Conservation (phyloP, 2,888 invertebrate species). For the Hemistola chrysoprasaria region DNA sequence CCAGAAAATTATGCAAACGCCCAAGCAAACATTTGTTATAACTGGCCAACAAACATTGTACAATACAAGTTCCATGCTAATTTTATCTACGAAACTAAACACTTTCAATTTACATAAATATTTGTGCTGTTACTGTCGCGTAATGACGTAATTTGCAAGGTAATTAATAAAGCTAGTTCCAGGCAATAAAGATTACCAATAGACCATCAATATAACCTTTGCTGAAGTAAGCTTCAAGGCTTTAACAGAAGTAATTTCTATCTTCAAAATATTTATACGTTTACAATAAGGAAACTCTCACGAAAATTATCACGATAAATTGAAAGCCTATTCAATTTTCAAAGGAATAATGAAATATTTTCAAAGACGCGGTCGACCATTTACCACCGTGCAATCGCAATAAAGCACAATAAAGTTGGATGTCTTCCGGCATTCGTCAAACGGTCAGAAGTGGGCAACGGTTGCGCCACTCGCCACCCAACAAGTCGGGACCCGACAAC, state of each 20-base stretch:
- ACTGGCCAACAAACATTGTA: slow-evolving; percentile 30
- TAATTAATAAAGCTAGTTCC: too few species aligned
- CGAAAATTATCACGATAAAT: slow-evolving; percentile 34
- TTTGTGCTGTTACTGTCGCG: not conserved
- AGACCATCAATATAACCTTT: too few species aligned
- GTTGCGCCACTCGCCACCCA: slow-evolving; percentile 69
- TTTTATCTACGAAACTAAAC: slow-evolving; percentile 22
- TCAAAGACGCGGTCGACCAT: slow-evolving; percentile 49
- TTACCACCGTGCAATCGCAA: slow-evolving; percentile 63
- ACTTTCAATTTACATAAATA: slow-evolving; percentile 14
- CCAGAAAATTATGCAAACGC: slow-evolving; percentile 47
- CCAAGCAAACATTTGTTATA: slow-evolving; percentile 16
- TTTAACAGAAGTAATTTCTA: too few species aligned
- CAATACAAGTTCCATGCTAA: slow-evolving; percentile 29
- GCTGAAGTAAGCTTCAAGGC: too few species aligned
- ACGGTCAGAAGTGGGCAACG: slow-evolving; percentile 52
- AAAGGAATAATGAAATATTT: slow-evolving; percentile 43
- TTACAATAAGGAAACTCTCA: slow-evolving; percentile 14
- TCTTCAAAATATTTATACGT: not conserved
- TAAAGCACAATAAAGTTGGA: slow-evolving; percentile 69
- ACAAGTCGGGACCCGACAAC: slow-evolving; percentile 56
- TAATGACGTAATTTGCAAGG: too few species aligned
- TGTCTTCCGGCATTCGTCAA: slow-evolving; percentile 74
- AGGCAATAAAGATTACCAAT: too few species aligned
- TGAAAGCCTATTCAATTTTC: slow-evolving; percentile 38